Percentiles rank a stretch among this genome's conserved stretches.
Evolutionary conservation across 2,113 vertebrate species (phyloP).

Genomic region (Colinus virginianus): DNA sequence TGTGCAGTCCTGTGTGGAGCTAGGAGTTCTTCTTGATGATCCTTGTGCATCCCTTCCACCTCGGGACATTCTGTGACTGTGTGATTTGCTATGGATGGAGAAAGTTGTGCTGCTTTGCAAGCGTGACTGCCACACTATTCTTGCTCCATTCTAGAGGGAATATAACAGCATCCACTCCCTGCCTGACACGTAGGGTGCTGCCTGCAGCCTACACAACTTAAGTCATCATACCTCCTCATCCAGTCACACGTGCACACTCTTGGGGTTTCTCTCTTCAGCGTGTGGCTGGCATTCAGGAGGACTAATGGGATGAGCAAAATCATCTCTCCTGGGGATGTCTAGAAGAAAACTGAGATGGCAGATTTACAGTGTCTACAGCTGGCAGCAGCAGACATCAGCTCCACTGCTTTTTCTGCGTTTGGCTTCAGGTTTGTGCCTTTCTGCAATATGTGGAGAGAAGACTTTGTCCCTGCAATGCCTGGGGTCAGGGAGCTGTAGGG

Average conservation of each 20-base stretch:
- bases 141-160: neutral
- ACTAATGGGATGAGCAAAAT: neutral
- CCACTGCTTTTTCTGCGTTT: neutral
- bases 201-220: neutral
- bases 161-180: rapidly evolving
- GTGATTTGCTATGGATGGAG: neutral
- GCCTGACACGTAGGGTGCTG: no score
- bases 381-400: neutral
- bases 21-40: no score
- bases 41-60: no score
- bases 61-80: no score
- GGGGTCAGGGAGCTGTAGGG: neutral
- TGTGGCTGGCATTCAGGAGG: neutral
- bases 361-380: neutral
- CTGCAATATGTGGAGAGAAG: neutral
- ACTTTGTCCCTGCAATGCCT: neutral
- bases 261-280: rapidly evolving
- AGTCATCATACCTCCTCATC: neutral
- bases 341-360: neutral
- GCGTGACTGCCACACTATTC: no score
- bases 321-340: neutral
- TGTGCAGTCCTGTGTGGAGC: no score
- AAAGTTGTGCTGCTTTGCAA: neutral
- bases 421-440: neutral
- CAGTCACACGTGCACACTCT: rapidly evolving